Evolutionary conservation across 2,888 invertebrate species (phyloP), one percentile per base, ranked within the genome.

Genomic region (Antheraea yamamai): DNA sequence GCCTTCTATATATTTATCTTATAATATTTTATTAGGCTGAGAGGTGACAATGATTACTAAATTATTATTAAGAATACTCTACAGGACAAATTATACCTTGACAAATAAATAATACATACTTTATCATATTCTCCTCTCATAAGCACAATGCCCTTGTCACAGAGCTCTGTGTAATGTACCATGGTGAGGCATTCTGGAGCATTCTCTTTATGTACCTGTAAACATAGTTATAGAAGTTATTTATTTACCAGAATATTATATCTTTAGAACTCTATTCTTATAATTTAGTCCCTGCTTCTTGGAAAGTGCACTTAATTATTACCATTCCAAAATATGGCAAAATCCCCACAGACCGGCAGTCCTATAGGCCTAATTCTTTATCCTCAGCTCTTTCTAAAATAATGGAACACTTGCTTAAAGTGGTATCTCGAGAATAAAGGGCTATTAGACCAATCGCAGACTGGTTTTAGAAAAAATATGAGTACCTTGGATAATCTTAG

Each of bases 51-150:
- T 47, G 47, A 47, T 12, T 47, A 55, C 20, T 55, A 18, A 20
- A 55, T 55, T 61, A 61, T 61, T 12, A 61, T 61, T 61, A 61
- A 6, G 7, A 55, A 55, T 61, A 61, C 10, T 61, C 23, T n/a
- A 61, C n/a, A 23, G 3, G 3, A 61, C 0, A 61, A 66, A 66
- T 6, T 16, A 26, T 30, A 30, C 2, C 6, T 66, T 30, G 30
- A 73, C 39, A 51, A 35, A 64, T 39, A 39, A 39, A 39, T 68
- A 72, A 39, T 23, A 75, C 75, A 58, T 76, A 91, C 95, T 91
- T 96, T 96, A 86, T 98, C 98, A 88, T 96, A 98, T 89, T 98
- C 98, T 23, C 98, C 98, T 66, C 97, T 95, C 98, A 98, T 98
- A 61, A 98, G 92, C 18, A 98, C 96, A 68, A 98, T 94, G 7